Conservation (phyloP, 1,140 invertebrate genomes). For the Megathymus violae region DNA sequence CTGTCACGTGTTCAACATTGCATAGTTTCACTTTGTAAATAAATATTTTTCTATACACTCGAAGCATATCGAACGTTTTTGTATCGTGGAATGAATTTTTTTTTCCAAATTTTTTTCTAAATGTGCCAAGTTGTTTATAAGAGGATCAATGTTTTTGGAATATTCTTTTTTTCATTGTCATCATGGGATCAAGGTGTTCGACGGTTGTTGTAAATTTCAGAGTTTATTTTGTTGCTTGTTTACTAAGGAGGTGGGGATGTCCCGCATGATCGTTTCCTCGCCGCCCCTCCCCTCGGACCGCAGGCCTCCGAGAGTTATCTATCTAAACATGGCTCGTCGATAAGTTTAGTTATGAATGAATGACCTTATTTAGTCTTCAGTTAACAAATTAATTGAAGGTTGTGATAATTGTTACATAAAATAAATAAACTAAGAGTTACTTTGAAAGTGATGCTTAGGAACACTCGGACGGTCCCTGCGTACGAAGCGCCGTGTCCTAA, state of each 20-base stretch:
- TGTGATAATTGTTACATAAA: conserved; percentile 9
- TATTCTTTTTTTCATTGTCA: conserved; percentile 34
- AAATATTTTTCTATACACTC: conserved; percentile 39
- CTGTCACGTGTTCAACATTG: conserved; percentile 11
- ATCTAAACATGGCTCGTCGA: too few species aligned
- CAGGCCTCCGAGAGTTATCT: too few species aligned
- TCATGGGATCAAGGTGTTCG: conserved; percentile 38
- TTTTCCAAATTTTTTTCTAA: conserved; percentile 37
- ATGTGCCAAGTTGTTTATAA: conserved; percentile 48
- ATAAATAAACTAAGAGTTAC: background rate
- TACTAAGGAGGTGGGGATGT: conserved; percentile 26
- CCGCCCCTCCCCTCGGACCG: background rate
- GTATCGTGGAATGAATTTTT: conserved; percentile 26
- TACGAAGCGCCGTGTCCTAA: too few species aligned
- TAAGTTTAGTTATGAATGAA: too few species aligned
- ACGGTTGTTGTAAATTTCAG: conserved; percentile 56
- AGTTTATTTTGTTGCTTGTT: conserved; percentile 57
- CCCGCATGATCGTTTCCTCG: conserved; percentile 29
- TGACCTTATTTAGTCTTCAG: background rate
- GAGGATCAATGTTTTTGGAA: conserved; percentile 24
- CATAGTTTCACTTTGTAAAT: conserved; percentile 37
- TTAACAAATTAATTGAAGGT: conserved; percentile 13
- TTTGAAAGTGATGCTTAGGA: background rate
- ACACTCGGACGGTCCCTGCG: too few species aligned
- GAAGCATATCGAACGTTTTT: conserved; percentile 34